Percentiles rank a stretch among this genome's conserved stretches.
These are phyloP conservation scores for Frankliniella intonsa DNA, from an alignment of 2,888 invertebrate species.

Conservation along the genomic window DNA sequence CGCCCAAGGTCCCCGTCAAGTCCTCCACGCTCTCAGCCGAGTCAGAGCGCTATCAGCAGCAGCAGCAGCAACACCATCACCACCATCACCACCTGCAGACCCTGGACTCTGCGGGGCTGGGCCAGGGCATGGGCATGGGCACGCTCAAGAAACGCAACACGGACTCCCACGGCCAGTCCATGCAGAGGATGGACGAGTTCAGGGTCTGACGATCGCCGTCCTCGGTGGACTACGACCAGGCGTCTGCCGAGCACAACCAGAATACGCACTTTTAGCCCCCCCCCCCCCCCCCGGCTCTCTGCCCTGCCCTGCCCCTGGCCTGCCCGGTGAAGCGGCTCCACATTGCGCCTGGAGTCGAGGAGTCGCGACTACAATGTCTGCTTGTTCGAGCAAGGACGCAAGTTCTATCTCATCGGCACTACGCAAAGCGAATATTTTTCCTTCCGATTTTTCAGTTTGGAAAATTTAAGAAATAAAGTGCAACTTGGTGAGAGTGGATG, in stretches of 20 bases:
- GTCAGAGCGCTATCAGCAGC: conserved; percentile 13
- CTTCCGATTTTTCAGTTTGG: background rate
- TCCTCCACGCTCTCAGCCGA: background rate
- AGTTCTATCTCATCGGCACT: background rate
- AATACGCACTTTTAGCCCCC: conserved; percentile 1
- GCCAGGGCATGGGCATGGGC: conserved; percentile 15
- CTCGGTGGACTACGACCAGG: conserved; percentile 23
- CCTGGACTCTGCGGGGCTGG: background rate
- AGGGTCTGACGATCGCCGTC: conserved; percentile 18
- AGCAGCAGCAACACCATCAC: conserved; percentile 6
- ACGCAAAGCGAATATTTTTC: background rate
- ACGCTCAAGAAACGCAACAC: conserved; percentile 10
- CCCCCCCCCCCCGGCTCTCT: background rate
- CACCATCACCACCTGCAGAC: conserved; percentile 8
- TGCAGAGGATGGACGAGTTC: conserved; percentile 15
- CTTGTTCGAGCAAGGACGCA: background rate
- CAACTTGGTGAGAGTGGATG: background rate
- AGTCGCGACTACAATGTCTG: background rate
- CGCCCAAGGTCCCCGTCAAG: conserved; percentile 22
- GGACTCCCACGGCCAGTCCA: background rate
- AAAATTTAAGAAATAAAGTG: background rate
- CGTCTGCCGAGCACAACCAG: background rate
- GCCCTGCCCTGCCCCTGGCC: background rate
- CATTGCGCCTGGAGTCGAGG: background rate
- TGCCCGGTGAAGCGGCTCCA: background rate